phyloP scores from a whole-genome alignment of 2,113 vertebrate species.

The Notechis scutatus region DNA sequence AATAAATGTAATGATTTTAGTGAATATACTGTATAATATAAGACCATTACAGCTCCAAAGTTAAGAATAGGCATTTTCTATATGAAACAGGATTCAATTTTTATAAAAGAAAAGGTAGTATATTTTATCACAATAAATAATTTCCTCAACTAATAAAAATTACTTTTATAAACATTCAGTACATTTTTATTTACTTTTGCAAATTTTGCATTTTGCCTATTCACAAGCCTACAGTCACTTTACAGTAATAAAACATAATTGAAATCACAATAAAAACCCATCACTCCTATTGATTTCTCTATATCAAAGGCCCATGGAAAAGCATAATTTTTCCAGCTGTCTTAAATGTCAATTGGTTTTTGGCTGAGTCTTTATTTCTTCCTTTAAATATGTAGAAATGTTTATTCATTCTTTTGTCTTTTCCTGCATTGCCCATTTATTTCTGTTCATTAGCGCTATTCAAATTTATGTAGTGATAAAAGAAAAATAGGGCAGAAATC shows the following conservation, averaged over 20 bases:
- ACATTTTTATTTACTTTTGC: neutral
- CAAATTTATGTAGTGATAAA: conserved; percentile 17
- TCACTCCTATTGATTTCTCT: neutral
- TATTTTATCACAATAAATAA: conserved; percentile 4
- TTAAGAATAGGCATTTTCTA: conserved; percentile 31
- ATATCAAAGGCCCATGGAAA: neutral
- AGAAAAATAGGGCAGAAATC: conserved; percentile 14
- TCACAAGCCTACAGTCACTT: neutral
- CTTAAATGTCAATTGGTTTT: neutral
- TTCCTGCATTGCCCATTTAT: conserved; percentile 19
- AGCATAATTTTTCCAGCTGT: neutral
- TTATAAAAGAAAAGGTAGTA: conserved; percentile 32
- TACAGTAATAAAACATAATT: neutral
- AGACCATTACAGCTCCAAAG: conserved; percentile 28
- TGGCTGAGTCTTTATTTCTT: neutral
- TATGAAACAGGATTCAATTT: conserved; percentile 35
- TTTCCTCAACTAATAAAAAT: neutral
- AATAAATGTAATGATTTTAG: conserved; percentile 60
- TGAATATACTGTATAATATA: conserved; percentile 34
- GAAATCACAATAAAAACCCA: neutral
- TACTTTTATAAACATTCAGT: neutral
- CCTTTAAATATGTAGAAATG: rapidly evolving
- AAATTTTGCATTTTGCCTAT: neutral
- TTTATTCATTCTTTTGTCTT: neutral
- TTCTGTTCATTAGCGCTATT: conserved; percentile 10